Evolutionary conservation across 2,113 vertebrate species (phyloP), one percentile per base, ranked within the genome.

Genomic region (Siniperca knerii): DNA sequence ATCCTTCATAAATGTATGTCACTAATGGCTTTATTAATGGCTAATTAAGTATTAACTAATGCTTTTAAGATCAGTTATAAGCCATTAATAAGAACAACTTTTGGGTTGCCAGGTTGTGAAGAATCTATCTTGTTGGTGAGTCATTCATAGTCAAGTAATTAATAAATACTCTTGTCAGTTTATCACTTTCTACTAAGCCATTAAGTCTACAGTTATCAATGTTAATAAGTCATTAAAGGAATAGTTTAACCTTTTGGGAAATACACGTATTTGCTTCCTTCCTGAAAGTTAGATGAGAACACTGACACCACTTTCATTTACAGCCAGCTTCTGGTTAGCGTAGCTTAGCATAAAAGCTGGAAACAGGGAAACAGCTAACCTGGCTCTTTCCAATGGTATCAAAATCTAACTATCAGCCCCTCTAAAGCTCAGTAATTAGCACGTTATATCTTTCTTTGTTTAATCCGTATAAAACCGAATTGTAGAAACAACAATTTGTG

Each of bases 81-180:
- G 48, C 21, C 12, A 35, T 6, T 37, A 5, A 35, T 18, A 64
- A 50, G 4, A 64, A 69, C 18, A 54, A 10, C 46, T 33, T 71
- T 77, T 71, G 15, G 33, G 42, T 64, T 61, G 33, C 40, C 50
- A 85, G 16, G 46, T 77, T 25, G 20, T 25, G 33, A 35, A 23
- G 12, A 21, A 33, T 68, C 1, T 7, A 15, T 78, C n/a, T 57
- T 55, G 35, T 6, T 15, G 13, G 12, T 57, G 9, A 46, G 15
- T 57, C 33, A 57, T 37, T 37, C 35, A 18, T 11, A 18, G 20
- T 21, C 25, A 23, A 23, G 44, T 44, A 33, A 61, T 16, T 40
- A 40, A 40, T 12, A 48, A 64, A 55, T 52, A 25, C 64, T 62
- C 15, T 33, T 9, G 1, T 25, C 25, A 18, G 35, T 72, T 67